Evolutionary conservation across 1,140 invertebrate genomes (phyloP).

Genomic region (Nebria ingens): DNA sequence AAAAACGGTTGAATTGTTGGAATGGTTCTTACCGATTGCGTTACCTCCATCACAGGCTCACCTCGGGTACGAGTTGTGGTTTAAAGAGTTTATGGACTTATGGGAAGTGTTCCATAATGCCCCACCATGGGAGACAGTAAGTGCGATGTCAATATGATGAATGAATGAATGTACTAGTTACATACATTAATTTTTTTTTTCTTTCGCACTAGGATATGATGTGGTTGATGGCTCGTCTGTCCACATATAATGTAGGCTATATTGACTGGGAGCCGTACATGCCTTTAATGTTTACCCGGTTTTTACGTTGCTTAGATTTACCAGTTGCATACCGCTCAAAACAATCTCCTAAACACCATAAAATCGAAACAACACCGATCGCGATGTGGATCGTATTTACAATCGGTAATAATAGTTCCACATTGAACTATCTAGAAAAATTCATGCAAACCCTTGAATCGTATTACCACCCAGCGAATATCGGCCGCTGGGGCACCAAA

Average conservation of each 20-base stretch:
- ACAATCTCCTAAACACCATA: slow-evolving; percentile 30
- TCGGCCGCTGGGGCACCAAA: slow-evolving; percentile 61
- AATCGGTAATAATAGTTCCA: slow-evolving; percentile 43
- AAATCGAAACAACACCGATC: slow-evolving; percentile 47
- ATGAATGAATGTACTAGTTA: slow-evolving; percentile 1
- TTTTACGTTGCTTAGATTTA: slow-evolving; percentile 65
- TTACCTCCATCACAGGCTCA: slow-evolving; percentile 51
- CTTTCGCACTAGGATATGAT: slow-evolving; percentile 66
- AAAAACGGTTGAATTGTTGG: slow-evolving; percentile 50
- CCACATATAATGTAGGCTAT: slow-evolving; percentile 66
- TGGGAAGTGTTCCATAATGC: slow-evolving; percentile 66
- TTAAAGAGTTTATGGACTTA: slow-evolving; percentile 69
- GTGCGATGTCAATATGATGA: too few species aligned
- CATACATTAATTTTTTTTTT: too few species aligned
- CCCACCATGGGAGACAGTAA: slow-evolving; percentile 59
- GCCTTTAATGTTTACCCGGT: slow-evolving; percentile 69
- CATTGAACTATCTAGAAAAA: slow-evolving; percentile 64
- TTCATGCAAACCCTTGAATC: slow-evolving; percentile 78
- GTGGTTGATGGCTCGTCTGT: slow-evolving; percentile 59
- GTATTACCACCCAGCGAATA: slow-evolving; percentile 84
- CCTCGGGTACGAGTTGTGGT: slow-evolving; percentile 67
- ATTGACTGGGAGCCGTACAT: slow-evolving; percentile 81
- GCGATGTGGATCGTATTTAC: slow-evolving; percentile 61
- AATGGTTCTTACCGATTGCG: slow-evolving; percentile 66
- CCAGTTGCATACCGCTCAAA: slow-evolving; percentile 64